Conservation (phyloP, 2,113 vertebrate genomes). For the Enhydra lutris region DNA sequence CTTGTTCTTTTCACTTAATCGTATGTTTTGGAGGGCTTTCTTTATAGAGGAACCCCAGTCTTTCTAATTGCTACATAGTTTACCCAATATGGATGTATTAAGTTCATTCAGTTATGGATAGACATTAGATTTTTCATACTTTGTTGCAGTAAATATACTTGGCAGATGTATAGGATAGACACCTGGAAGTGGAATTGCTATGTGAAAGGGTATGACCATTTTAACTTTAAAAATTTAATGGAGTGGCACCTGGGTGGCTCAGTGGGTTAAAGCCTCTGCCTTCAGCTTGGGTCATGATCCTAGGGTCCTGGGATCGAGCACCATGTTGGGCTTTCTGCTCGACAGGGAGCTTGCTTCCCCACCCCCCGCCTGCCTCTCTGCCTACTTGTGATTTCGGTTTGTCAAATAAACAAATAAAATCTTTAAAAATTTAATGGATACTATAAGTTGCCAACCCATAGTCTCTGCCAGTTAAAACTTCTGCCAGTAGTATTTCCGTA, state of each 20-base stretch:
- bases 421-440: background rate
- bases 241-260: background rate
- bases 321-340: too few relatives aligned
- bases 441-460: background rate
- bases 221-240: background rate
- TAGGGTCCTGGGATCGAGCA: too few relatives aligned
- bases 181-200: background rate
- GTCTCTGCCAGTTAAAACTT: background rate
- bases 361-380: too few relatives aligned
- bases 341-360: too few relatives aligned
- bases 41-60: background rate
- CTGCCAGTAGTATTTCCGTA: background rate
- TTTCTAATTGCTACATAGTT: constrained; percentile 12
- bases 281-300: too few relatives aligned
- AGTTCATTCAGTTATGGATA: background rate
- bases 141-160: background rate
- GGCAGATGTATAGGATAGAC: background rate
- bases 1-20: background rate
- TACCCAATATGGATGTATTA: background rate
- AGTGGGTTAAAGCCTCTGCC: too few relatives aligned
- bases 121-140: background rate
- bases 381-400: too few relatives aligned
- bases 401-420: too few relatives aligned
- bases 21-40: background rate
- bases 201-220: background rate